phyloP scores from a whole-genome alignment of 2,797 vertebrate species.

The Mareca strepera region DNA sequence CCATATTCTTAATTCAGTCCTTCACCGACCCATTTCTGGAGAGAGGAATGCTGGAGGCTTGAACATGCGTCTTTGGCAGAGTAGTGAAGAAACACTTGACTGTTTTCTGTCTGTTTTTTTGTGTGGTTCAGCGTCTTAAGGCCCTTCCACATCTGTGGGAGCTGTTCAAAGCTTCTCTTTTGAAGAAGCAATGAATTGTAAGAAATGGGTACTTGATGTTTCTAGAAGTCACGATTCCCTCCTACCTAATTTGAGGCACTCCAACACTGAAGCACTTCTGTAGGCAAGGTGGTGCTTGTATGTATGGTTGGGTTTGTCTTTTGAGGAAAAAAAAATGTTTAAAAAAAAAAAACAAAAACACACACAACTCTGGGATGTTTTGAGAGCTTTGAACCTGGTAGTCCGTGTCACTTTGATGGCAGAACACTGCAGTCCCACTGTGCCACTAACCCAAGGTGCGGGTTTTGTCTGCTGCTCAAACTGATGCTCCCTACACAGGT shows the following conservation, averaged over 20 bases:
- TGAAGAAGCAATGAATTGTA: not conserved
- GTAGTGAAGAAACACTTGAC: not conserved
- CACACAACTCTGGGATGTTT: not conserved
- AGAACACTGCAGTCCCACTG: not conserved
- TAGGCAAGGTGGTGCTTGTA: not conserved
- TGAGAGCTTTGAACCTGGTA: not conserved
- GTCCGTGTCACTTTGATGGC: not conserved
- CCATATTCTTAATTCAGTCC: not conserved
- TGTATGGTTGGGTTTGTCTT: not conserved
- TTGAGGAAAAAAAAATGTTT: not conserved
- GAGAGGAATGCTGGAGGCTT: not conserved
- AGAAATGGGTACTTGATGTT: not conserved
- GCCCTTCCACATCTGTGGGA: not conserved
- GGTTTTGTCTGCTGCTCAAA: not conserved
- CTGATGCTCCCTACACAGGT: not conserved
- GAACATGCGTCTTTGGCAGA: not conserved
- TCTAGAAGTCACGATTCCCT: not conserved
- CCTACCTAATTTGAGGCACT: not conserved
- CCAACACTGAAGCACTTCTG: not conserved
- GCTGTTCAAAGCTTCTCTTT: constrained; percentile 28
- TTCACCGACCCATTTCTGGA: not conserved
- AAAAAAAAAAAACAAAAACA: not conserved
- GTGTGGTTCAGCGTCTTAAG: not conserved
- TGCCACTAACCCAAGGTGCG: not conserved
- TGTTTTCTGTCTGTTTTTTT: not conserved